Base-by-base conservation (phyloP, 2,888 invertebrate genomes). In the Rambutsinella grinnellia region DNA sequence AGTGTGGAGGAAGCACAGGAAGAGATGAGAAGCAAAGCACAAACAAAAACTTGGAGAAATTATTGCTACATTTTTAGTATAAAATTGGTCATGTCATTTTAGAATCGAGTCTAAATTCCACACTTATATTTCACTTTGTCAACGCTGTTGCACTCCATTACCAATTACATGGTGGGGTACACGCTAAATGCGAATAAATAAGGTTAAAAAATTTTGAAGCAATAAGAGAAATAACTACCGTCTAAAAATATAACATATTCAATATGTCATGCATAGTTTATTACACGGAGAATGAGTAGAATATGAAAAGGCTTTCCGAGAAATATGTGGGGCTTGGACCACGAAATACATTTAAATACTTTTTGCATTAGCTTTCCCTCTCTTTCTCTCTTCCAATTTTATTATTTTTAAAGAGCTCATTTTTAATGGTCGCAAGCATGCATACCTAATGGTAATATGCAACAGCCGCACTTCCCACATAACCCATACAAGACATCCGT, bases 1-100 rank as follows among this genome's bases (percentile, higher is more conserved):
- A 49, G 62, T 62, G 70, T 70, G 70, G 70, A 72, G 53, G 71
- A 72, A 72, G 71, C 71, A 63, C 63, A 65, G 71, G 71, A 72
- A 72, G 71, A n/a, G n/a, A 72, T 72, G 63, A 57, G 71, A 65
- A 70, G 62, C 71, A 65, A 63, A 71, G 65, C n/a, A 71, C 57
- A 61, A 69, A 36, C 26, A 61, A 51, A 60, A 49, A n/a, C n/a
- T n/a, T n/a, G n/a, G n/a, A n/a, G n/a, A n/a, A n/a, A n/a, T n/a
- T n/a, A n/a, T n/a, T n/a, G n/a, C 13, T 44, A 6, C 13, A 6
- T 44, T 44, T 44, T 44, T n/a, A 49, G 49, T 49, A 17, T 49
- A 19, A 49, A 49, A 49, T n/a, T 17, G 15, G 19, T 17, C 3
- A 49, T 17, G 13, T 44, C 13, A 13, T 44, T 44, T 13, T 44